A percentile compares a stretch with the other conserved stretches of the same genome.
Evolutionary conservation across 1,140 invertebrate genomes (phyloP).

Genomic region (Manduca sexta): DNA sequence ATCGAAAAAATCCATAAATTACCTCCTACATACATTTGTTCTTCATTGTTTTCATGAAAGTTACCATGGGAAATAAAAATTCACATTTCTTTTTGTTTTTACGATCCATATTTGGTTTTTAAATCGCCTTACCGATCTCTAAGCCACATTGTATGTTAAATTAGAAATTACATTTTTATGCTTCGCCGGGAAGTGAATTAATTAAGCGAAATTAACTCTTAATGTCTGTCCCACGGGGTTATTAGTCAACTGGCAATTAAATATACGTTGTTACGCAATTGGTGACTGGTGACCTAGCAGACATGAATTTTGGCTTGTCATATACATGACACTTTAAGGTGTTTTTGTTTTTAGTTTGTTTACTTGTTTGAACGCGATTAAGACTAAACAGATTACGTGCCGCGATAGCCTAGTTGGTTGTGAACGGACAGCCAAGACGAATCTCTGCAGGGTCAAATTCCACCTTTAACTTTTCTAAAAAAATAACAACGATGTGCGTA

Average conservation of each 20-base stretch:
- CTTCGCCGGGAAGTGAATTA: not conserved
- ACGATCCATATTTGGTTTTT: not conserved
- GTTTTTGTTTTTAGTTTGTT: too few relatives aligned
- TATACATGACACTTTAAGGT: too few relatives aligned
- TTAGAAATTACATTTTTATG: not conserved
- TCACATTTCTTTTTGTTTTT: too few relatives aligned
- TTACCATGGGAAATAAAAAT: constrained; percentile 5
- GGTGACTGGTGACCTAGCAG: too few relatives aligned
- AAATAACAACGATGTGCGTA: too few relatives aligned
- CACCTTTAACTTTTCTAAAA: too few relatives aligned
- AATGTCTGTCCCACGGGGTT: not conserved
- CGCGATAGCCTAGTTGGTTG: too few relatives aligned
- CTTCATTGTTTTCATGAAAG: constrained; percentile 1
- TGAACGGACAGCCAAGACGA: too few relatives aligned
- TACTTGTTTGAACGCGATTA: too few relatives aligned
- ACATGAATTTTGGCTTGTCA: too few relatives aligned
- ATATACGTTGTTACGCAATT: not conserved
- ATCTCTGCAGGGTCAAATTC: too few relatives aligned
- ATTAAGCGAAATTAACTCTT: not conserved
- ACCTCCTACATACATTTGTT: not conserved
- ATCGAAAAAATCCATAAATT: not conserved
- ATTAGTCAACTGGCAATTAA: not conserved
- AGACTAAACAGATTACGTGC: too few relatives aligned
- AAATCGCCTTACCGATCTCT: constrained; percentile 3
- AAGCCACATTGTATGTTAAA: constrained; percentile 8